These are phyloP conservation scores for Alosa sapidissima DNA, from an alignment of 2,797 vertebrate species.

Conservation along the genomic window DNA sequence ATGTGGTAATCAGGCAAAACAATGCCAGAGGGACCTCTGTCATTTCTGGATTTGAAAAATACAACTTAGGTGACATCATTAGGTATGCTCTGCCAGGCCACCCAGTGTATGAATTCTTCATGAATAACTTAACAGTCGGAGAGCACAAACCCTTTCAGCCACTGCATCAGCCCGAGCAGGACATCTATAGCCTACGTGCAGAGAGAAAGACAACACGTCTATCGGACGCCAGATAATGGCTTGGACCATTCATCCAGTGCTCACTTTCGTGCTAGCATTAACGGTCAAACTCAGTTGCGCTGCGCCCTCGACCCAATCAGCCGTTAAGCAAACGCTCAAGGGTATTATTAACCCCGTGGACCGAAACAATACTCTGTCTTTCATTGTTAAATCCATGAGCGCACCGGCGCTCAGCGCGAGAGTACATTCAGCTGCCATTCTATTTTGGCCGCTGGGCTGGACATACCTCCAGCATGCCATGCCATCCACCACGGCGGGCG, in stretches of 20 bases:
- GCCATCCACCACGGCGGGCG: slow-evolving; percentile 83
- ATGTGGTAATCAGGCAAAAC: slow-evolving; percentile 28
- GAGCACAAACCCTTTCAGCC: slow-evolving; percentile 68
- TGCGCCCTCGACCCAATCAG: slow-evolving; percentile 64
- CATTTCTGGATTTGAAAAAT: slow-evolving; percentile 21
- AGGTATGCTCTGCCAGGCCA: not conserved
- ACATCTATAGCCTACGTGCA: slow-evolving; percentile 55
- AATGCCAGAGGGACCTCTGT: not conserved
- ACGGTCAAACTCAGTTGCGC: slow-evolving; percentile 44
- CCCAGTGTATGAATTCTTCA: not conserved
- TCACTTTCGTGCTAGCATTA: slow-evolving; percentile 36
- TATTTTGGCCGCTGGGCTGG: slow-evolving; percentile 83
- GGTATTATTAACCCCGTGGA: slow-evolving; percentile 66
- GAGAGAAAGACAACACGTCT: slow-evolving; percentile 67
- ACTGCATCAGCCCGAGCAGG: slow-evolving; percentile 69
- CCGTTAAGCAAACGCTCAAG: slow-evolving; percentile 61
- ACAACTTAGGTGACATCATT: not conserved
- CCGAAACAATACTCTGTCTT: slow-evolving; percentile 81
- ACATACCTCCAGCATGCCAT: slow-evolving; percentile 84
- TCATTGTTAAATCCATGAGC: slow-evolving; percentile 70
- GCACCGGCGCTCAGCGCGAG: slow-evolving; percentile 59
- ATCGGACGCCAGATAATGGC: slow-evolving; percentile 41
- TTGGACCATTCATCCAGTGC: slow-evolving; percentile 49
- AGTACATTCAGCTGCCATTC: slow-evolving; percentile 86
- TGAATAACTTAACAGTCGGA: not conserved